phyloP scores from a whole-genome alignment of 2,888 invertebrate species.

The Drosophila quasianomalipes region DNA sequence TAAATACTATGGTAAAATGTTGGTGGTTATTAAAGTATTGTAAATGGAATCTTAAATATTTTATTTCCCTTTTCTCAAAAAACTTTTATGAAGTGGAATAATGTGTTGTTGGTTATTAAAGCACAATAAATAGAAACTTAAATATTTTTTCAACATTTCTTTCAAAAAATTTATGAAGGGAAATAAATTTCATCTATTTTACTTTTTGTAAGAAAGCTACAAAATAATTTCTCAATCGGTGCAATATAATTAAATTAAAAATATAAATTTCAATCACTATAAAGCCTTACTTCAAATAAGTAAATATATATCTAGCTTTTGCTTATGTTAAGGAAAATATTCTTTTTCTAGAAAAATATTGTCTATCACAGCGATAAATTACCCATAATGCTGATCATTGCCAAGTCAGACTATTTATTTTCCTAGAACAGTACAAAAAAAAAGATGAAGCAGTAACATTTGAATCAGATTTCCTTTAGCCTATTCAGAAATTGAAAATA shows the following conservation, averaged over 20 bases:
- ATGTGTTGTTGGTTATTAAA: too few species aligned
- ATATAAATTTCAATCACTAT: background rate
- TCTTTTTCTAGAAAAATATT: background rate
- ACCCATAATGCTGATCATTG: background rate
- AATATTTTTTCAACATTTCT: too few species aligned
- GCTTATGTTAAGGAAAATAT: background rate
- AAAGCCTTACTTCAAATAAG: background rate
- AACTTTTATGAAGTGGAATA: too few species aligned
- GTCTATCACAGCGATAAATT: too few species aligned
- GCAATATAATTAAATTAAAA: background rate
- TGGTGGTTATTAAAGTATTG: background rate
- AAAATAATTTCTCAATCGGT: background rate
- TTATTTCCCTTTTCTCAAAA: background rate
- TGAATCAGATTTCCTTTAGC: background rate
- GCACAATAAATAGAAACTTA: too few species aligned
- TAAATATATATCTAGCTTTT: too few species aligned
- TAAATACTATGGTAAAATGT: background rate
- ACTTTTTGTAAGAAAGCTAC: background rate
- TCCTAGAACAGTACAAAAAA: background rate
- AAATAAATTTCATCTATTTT: background rate
- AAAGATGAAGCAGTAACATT: background rate
- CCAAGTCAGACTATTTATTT: background rate
- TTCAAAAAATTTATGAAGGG: background rate
- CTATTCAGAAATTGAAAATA: background rate
- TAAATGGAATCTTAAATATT: background rate